phyloP scores from a whole-genome alignment of 2,113 vertebrate species.

The Agelaius tricolor region DNA sequence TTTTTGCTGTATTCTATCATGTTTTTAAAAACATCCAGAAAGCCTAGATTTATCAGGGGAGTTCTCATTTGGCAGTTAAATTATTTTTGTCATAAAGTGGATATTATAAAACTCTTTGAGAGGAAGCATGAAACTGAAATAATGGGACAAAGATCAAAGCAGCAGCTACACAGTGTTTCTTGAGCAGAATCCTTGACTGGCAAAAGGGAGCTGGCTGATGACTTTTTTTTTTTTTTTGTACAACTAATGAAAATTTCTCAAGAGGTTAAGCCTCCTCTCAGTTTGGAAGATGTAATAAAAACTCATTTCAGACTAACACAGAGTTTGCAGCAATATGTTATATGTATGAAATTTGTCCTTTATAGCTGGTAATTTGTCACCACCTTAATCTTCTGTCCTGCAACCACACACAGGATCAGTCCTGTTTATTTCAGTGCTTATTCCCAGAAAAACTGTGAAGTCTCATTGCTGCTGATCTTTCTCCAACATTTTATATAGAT shows the following conservation, averaged over 20 bases:
- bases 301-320: neutral
- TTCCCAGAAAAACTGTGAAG: neutral
- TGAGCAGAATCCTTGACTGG: neutral
- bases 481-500: neutral
- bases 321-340: neutral
- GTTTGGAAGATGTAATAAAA: constrained; percentile 23
- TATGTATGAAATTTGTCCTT: neutral
- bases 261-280: neutral
- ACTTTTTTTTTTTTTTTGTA: neutral
- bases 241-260: constrained; percentile 26
- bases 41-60: neutral
- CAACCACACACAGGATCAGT: neutral
- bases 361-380: neutral
- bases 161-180: neutral
- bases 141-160: constrained; percentile 53
- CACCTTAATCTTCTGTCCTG: neutral
- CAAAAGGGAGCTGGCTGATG: neutral
- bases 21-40: neutral
- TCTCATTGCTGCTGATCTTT: neutral
- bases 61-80: constrained; percentile 25
- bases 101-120: constrained; percentile 6
- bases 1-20: neutral
- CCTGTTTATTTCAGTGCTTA: neutral
- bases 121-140: constrained; percentile 8
- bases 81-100: constrained; percentile 27